These are phyloP conservation scores for Volucella zonaria DNA, from an alignment of 2,888 invertebrate species.

Conservation along the genomic window DNA sequence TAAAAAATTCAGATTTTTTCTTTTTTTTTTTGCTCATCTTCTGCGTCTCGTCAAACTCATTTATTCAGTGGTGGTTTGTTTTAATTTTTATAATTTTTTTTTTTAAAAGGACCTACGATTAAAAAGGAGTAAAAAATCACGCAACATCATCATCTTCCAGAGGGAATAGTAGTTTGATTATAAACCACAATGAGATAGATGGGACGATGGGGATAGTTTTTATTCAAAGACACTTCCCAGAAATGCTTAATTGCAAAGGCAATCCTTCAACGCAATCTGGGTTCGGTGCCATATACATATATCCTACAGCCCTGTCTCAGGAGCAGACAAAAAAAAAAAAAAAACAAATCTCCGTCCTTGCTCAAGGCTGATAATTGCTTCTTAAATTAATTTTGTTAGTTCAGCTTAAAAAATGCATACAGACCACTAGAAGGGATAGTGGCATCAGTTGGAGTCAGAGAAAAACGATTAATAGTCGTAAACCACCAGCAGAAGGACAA, in stretches of 20 bases:
- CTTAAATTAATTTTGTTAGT: slow-evolving; percentile 70
- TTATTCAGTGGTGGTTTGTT: background rate
- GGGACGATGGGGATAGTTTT: background rate
- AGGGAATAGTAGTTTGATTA: slow-evolving; percentile 47
- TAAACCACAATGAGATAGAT: slow-evolving; percentile 19
- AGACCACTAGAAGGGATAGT: background rate
- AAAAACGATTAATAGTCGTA: slow-evolving; percentile 48
- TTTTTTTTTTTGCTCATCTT: slow-evolving; percentile 5
- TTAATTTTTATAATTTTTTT: too few relatives aligned
- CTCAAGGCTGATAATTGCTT: slow-evolving; percentile 67
- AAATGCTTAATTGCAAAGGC: slow-evolving; percentile 59
- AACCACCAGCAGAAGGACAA: slow-evolving; percentile 17
- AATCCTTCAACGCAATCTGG: slow-evolving; percentile 11
- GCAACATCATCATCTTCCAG: slow-evolving; percentile 10
- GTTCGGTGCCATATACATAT: background rate
- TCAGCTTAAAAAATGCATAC: slow-evolving; percentile 48
- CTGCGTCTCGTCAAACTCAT: slow-evolving; percentile 17
- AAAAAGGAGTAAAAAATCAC: background rate
- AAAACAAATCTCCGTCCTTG: slow-evolving; percentile 5
- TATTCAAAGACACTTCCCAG: slow-evolving; percentile 33
- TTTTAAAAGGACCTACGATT: background rate
- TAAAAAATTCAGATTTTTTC: slow-evolving; percentile 38
- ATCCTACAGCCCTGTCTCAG: background rate
- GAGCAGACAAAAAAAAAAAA: background rate
- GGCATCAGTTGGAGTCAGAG: background rate